Conservation (phyloP, 2,888 invertebrate species). For the Drosophila infuscata region DNA sequence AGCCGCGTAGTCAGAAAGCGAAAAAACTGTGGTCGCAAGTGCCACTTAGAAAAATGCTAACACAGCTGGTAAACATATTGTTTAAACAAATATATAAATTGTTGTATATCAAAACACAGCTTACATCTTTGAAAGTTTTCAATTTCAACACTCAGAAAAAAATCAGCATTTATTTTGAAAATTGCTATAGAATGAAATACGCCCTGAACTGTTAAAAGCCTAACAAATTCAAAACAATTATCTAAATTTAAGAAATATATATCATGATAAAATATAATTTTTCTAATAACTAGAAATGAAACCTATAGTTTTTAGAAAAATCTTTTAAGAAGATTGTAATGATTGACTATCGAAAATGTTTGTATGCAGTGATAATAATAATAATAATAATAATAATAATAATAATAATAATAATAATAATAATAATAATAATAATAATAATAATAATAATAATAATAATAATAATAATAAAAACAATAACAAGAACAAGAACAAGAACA, state of each 20-base stretch:
- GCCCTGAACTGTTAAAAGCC: neutral
- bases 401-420: too few species aligned
- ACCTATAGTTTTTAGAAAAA: too few species aligned
- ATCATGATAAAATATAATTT: neutral
- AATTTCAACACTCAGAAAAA: neutral
- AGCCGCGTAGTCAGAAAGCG: neutral
- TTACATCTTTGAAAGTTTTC: too few species aligned
- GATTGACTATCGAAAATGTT: too few species aligned
- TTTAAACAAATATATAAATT: neutral
- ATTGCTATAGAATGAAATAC: neutral
- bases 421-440: too few species aligned
- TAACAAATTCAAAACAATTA: neutral
- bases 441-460: too few species aligned
- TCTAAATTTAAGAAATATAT: neutral
- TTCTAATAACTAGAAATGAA: neutral
- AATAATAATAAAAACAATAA: too few species aligned
- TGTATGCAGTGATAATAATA: too few species aligned
- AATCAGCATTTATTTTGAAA: neutral
- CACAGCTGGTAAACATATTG: neutral
- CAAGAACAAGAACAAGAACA: too few species aligned
- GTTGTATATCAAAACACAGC: neutral
- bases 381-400: too few species aligned
- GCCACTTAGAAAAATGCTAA: neutral
- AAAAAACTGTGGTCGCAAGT: neutral
- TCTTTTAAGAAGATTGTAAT: too few species aligned